Conservation (phyloP, 1,140 invertebrate genomes). For the Lysiphlebus fabarum region DNA sequence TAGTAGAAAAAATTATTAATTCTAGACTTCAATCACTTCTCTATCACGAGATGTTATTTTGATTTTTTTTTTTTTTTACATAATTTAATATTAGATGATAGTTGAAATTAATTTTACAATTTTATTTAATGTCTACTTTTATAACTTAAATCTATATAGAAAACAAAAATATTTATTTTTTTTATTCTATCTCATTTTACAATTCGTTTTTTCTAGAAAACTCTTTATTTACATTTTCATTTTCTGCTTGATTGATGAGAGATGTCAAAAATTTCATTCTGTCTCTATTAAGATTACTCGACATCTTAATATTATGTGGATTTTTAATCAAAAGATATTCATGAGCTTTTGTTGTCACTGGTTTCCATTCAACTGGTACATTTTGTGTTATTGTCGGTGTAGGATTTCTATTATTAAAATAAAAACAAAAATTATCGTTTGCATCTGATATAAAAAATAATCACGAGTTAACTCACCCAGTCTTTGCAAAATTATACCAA, state of each 20-base stretch:
- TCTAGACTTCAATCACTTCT: no score
- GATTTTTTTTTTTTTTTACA: no score
- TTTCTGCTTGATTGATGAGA: no score
- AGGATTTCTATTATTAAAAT: constrained; percentile 50
- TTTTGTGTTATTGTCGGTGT: constrained; percentile 45
- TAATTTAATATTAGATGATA: no score
- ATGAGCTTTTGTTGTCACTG: constrained; percentile 43
- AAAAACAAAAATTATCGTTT: not conserved
- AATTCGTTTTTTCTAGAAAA: no score
- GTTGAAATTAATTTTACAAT: no score
- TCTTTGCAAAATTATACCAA: constrained; percentile 69
- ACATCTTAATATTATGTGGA: constrained; percentile 42
- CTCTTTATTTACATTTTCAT: constrained; percentile 17
- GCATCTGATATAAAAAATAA: not conserved
- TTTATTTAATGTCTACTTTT: no score
- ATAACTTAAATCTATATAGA: no score
- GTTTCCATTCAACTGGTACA: constrained; percentile 51
- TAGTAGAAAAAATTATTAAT: no score
- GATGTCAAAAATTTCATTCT: constrained; percentile 49
- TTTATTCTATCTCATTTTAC: no score
- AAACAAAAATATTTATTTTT: no score
- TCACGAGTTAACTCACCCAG: constrained; percentile 54
- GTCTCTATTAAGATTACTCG: constrained; percentile 40
- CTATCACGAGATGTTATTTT: no score
- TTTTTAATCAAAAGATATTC: constrained; percentile 52